phyloP scores from a whole-genome alignment of 2,888 invertebrate genomes.

The Proisotoma minuta region DNA sequence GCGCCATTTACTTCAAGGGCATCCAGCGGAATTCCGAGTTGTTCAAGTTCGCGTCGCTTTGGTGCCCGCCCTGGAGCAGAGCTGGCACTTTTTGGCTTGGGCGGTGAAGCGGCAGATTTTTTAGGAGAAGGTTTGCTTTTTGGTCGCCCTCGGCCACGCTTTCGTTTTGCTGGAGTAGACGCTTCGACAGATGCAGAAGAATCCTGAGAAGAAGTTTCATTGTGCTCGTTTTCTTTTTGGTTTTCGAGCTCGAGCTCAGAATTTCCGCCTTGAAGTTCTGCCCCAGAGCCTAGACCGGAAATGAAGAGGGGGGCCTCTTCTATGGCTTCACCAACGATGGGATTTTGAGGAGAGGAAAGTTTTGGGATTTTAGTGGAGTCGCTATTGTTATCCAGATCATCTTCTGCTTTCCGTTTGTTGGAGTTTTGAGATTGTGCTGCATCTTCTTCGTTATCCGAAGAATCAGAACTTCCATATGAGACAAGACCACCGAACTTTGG shows the following conservation, averaged over 20 bases:
- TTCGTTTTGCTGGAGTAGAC: constrained; percentile 48
- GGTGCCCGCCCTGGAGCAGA: background rate
- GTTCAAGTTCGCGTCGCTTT: constrained; percentile 28
- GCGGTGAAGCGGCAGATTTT: background rate
- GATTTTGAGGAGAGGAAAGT: constrained; percentile 29
- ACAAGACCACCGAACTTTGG: background rate
- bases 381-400: constrained; percentile 18
- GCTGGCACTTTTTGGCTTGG: constrained; percentile 8
- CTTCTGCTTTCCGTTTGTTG: constrained; percentile 33
- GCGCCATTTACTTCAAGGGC: constrained; percentile 39
- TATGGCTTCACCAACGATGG: constrained; percentile 63
- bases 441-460: background rate
- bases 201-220: background rate
- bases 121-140: constrained; percentile 28
- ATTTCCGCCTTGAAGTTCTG: constrained; percentile 52
- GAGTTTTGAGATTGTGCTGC: background rate
- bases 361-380: constrained; percentile 17
- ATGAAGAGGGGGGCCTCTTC: constrained; percentile 68
- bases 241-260: constrained; percentile 5
- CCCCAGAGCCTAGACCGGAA: constrained; percentile 67
- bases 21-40: constrained; percentile 47
- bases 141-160: constrained; percentile 43
- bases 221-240: constrained; percentile 1
- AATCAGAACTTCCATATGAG: background rate
- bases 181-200: constrained; percentile 48